These are phyloP conservation scores for Tauraco hartlaubi DNA, from an alignment of 2,797 vertebrate genomes.

Conservation along the genomic window DNA sequence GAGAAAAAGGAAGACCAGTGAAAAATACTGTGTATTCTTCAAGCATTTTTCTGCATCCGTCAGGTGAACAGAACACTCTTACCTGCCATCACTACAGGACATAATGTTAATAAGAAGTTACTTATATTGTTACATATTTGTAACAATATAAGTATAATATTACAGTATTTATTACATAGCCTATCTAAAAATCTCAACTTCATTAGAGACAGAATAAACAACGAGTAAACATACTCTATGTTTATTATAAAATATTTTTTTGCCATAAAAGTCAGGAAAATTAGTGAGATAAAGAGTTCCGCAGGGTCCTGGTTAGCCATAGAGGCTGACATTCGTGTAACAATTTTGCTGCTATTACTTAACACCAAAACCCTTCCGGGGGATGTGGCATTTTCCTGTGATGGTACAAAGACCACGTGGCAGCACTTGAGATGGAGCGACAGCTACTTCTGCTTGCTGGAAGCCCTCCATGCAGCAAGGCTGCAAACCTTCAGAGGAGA, in stretches of 20 bases:
- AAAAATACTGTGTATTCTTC: not conserved
- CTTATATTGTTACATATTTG: not conserved
- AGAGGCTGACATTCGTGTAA: not conserved
- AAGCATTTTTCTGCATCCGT: not conserved
- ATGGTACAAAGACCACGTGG: fast-evolving
- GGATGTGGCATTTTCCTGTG: not conserved
- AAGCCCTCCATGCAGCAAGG: not conserved
- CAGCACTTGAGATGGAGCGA: not conserved
- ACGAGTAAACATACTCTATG: not conserved
- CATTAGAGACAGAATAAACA: not conserved
- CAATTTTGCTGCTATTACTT: not conserved
- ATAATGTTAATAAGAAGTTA: not conserved
- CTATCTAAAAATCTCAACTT: not conserved
- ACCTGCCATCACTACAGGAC: not conserved
- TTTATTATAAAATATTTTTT: not conserved
- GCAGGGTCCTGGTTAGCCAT: not conserved
- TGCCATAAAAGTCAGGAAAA: not conserved
- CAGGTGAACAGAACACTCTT: not conserved
- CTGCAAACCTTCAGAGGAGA: not conserved
- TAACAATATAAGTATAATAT: too few species aligned
- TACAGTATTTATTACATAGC: not conserved
- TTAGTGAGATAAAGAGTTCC: not conserved
- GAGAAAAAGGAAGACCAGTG: not conserved
- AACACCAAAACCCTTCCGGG: not conserved
- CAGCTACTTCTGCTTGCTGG: not conserved